Evolutionary conservation across 2,888 invertebrate genomes (phyloP).

Genomic region (Proisotoma minuta): DNA sequence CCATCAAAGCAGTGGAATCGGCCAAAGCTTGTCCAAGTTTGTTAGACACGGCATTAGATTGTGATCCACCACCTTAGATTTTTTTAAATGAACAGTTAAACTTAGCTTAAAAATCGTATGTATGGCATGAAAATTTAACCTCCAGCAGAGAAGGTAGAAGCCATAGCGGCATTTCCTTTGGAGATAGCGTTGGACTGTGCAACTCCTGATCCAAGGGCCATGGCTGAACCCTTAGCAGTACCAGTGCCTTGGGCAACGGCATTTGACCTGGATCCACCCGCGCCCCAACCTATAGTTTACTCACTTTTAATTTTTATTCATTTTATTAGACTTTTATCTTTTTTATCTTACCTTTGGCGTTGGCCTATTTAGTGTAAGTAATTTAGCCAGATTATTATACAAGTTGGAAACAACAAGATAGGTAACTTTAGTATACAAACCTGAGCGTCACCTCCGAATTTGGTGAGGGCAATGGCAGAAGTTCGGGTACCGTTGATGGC

Average conservation of each 20-base stretch:
- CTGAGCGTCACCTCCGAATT: background rate
- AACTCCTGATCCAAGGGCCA: background rate
- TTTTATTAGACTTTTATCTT: no score
- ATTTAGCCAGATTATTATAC: no score
- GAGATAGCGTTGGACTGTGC: slow-evolving; percentile 5
- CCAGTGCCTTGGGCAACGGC: background rate
- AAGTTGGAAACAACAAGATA: no score
- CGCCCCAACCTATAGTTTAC: background rate
- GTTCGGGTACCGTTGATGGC: slow-evolving; percentile 9
- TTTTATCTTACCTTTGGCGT: background rate
- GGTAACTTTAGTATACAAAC: no score
- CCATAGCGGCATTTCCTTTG: background rate
- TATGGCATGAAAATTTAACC: no score
- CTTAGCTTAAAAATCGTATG: no score
- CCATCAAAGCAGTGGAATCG: background rate
- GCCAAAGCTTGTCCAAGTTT: background rate
- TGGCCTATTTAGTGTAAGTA: background rate
- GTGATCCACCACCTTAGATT: slow-evolving; percentile 1
- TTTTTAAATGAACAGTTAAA: no score
- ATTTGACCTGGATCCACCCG: background rate
- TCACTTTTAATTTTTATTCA: no score
- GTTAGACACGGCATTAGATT: background rate
- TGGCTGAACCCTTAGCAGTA: background rate
- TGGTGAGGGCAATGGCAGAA: background rate
- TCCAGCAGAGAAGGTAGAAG: background rate